Base-by-base conservation (phyloP, 1,140 invertebrate species). In the Oscheius sp. region DNA sequence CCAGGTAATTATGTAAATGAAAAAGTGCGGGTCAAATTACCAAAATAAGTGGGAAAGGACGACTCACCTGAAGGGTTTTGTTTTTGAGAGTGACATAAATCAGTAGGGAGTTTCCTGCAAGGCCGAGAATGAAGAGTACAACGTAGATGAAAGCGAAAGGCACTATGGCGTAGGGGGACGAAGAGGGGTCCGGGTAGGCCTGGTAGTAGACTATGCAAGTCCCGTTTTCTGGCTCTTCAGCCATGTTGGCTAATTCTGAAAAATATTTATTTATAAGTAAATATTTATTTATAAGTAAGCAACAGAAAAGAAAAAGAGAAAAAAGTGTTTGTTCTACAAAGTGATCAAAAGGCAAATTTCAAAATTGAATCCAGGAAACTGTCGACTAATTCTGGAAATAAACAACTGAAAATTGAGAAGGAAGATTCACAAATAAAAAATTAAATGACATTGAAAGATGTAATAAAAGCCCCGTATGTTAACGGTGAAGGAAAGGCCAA, bases 51-150 rank as follows among this genome's bases (percentile, higher is more conserved):
- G 7, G 38, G n/a, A 42, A 42, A 15, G 2, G 42, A 52, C 28
- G 26, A 32, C 74, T 68, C n/a, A 77, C 76, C 76, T 78, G 75
- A 31, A 77, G 49, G 20, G 74, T 78, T 31, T 61, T 58, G 90
- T 90, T 85, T 94, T 97, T 15, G 92, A 88, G 1, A 91, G 88
- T 0, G 96, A 94, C 3, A 94, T 92, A 85, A 91, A 94, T 82
- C 91, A 93, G 34, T 96, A 94, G 2, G 0, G 91, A 90, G 85
- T 97, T 97, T 1, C 95, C 95, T 79, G 92, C 91, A 0, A 97
- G 87, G 4, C 95, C 94, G 23, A 95, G 86, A 0, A 92, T 85
- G 83, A 96, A 95, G 52, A 95, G 94, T 0, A 90, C 88, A 0
- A 89, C 87, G 85, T 97, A 97, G 13, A 94, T 85, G 3, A 91